Evolutionary conservation across 2,888 invertebrate genomes (phyloP).

Genomic region (Colletes collaris): DNA sequence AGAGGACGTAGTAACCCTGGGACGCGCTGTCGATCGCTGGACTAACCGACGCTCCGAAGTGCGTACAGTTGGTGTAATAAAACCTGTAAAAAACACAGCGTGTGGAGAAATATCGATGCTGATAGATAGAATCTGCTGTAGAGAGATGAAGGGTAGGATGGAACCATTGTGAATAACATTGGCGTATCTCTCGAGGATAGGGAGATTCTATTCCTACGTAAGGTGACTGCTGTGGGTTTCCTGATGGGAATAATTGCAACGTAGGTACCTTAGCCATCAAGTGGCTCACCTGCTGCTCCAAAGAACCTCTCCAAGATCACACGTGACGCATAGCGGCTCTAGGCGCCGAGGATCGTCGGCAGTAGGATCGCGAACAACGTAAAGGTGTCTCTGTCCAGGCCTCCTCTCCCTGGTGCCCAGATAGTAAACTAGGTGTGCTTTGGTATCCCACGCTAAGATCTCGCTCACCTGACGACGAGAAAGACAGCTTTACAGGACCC

Average conservation of each 20-base stretch:
- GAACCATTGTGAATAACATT: no score
- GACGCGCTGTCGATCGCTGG: constrained; percentile 69
- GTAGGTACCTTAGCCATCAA: no score
- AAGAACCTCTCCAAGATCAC: constrained; percentile 89
- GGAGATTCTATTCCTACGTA: no score
- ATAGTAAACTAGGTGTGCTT: constrained; percentile 90
- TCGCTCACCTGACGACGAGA: constrained; percentile 82
- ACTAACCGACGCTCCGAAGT: constrained; percentile 91
- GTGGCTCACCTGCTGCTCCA: constrained; percentile 88
- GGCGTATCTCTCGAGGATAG: no score
- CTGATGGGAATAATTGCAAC: no score
- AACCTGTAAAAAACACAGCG: constrained; percentile 65
- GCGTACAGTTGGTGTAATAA: constrained; percentile 94
- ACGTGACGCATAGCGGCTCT: constrained; percentile 94
- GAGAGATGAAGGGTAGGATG: no score
- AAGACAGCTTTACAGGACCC: background rate
- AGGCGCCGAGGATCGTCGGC: constrained; percentile 87
- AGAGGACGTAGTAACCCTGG: constrained; percentile 88
- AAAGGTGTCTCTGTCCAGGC: constrained; percentile 94
- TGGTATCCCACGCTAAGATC: constrained; percentile 93
- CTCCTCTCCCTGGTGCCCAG: constrained; percentile 91
- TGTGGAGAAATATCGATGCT: background rate
- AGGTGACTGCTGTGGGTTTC: no score
- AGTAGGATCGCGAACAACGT: constrained; percentile 91
- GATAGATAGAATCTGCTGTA: no score